phyloP scores from a whole-genome alignment of 2,797 vertebrate genomes.

The Girardinus metallicus region DNA sequence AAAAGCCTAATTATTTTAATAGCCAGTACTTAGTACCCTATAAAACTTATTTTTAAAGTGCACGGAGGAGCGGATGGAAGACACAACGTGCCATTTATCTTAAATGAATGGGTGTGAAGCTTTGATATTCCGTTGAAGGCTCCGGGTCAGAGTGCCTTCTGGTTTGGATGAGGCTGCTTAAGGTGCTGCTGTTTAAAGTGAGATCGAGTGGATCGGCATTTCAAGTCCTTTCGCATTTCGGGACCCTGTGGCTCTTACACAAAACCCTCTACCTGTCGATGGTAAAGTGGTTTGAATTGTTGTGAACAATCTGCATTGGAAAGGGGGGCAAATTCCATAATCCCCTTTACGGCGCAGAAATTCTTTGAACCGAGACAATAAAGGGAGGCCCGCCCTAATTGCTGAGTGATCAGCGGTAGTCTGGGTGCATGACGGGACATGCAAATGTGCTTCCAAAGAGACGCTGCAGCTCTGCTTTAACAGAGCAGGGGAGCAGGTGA shows the following conservation, averaged over 20 bases:
- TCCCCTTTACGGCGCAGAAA: conserved; percentile 55
- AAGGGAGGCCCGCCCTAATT: conserved; percentile 55
- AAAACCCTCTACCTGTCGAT: not conserved
- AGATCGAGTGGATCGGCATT: not conserved
- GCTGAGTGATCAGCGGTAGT: conserved; percentile 49
- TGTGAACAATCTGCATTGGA: conserved; percentile 43
- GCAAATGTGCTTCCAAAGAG: conserved; percentile 26
- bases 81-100: not conserved
- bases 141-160: not conserved
- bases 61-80: not conserved
- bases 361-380: conserved; percentile 72
- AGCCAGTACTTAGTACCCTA: not conserved
- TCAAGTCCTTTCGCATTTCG: not conserved
- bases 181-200: not conserved
- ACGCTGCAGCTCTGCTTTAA: conserved; percentile 39
- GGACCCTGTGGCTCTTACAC: not conserved
- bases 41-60: not conserved
- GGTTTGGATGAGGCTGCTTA: not conserved
- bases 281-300: not conserved
- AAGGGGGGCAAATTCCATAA: conserved; percentile 58
- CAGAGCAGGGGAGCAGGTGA: conserved; percentile 17
- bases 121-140: not conserved
- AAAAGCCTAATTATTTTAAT: not conserved
- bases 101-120: not conserved
- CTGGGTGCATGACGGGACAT: conserved; percentile 57